Base-by-base conservation (phyloP, 2,113 vertebrate genomes). In the Verasper variegatus region DNA sequence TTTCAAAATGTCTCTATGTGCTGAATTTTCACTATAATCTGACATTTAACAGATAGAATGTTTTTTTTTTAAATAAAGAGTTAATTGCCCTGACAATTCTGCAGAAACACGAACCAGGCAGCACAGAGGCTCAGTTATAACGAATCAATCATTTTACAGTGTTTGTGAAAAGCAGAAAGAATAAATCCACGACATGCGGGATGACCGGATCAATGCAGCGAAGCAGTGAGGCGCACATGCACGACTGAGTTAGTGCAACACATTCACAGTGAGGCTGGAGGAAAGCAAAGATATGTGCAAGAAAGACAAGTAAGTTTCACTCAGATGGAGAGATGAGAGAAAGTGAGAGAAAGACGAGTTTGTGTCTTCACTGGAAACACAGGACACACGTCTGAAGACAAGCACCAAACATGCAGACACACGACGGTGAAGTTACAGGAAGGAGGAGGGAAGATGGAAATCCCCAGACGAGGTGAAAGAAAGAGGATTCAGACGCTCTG, bases 131-230 rank as follows among this genome's bases (percentile, higher is more conserved):
- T 37, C 42, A 3, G 42, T 45, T 45, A 45, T 2, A 42, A 5
- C 26, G 6, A 26, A 79, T 15, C 21, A 24, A 2, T 31, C 5
- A 12, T 75, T 61, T 57, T 51, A 61, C 15, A 60, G 14, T 31
- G 12, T 52, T 52, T 6, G 9, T 24, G 13, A 57, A 49, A 55
- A 23, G 12, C 10, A 35, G 2, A 52, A 51, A 70, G 71, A 71
- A 74, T 80, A 65, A 63, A 78, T 65, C 54, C 68, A 65, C 5
- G 4, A 13, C 70, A 60, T 61, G 35, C 69, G 9, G 40, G 10
- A 72, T 9, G 37, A 35, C 27, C 5, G 20, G 54, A 57, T 40
- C 40, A 3, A 40, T 12, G 40, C 10, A 40, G 40, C 40, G 40
- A 40, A 3, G 40, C 10, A 40, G 40, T 40, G 40, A 40, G 11